Evolutionary conservation across 2,797 vertebrate species (phyloP), one percentile per base, ranked within the genome.

Genomic region (Acestrorhynchus altus): DNA sequence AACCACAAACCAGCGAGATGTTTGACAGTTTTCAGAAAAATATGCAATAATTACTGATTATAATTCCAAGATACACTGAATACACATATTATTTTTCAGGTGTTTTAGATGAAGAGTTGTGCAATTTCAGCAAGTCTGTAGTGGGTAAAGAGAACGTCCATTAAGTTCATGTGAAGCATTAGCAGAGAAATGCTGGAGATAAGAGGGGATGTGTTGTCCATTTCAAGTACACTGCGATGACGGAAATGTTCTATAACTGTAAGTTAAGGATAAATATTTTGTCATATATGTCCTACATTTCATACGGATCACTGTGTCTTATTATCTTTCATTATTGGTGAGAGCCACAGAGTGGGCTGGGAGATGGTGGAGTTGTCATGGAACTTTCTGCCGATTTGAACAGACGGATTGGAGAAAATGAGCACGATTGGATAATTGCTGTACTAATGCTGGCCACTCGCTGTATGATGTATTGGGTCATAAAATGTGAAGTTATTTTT

Each of bases 401-500:
- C 78, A 63, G 64, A 74, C 74, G 54, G 51, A 54, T 51, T 9
- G 18, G 8, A 12, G 20, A 70, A 2, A 31, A 18, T 49, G 5
- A n/a, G 61, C 8, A 46, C 47, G 10, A 31, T 24, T 24, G 56
- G 51, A 66, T 46, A 46, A 20, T n/a, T 42, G 49, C 39, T 80
- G 52, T 39, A 31, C 26, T 18, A 60, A 64, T 52, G 74, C 64
- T 60, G 74, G 66, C 57, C 71, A 59, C 65, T 22, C 47, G 31
- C 54, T 39, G 15, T 26, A n/a, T 52, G 24, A 57, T 56, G 7
- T 70, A 78, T 56, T 61, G 22, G 51, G 65, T 64, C 66, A 15
- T 66, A 20, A 42, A 54, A 61, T 78, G 72, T 68, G 67, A 79
- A 70, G 72, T 68, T 56, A 64, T 31, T 26, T 49, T 57, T 72